Base-by-base conservation (phyloP, 2,797 vertebrate species). In the Acipenser oxyrinchus region DNA sequence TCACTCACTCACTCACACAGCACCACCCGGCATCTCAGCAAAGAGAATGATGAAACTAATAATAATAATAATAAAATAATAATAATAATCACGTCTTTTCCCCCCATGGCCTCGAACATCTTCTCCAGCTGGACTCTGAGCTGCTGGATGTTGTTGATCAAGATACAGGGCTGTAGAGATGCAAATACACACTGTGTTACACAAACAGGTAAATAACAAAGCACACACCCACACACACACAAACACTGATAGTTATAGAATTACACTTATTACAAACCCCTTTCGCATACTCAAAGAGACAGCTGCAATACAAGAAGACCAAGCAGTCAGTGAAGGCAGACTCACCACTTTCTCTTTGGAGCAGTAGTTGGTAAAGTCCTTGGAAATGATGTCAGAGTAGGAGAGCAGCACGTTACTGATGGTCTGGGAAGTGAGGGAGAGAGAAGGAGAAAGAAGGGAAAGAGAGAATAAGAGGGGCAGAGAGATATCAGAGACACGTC, bases 31-130 rank as follows among this genome's bases (percentile, higher is more conserved):
- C 15, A 18, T 18, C 15, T 1, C 15, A 18, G 15, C 15, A 18
- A 18, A 18, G 1, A n/a, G n/a, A n/a, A 18, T 18, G 15, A 18
- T 18, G 15, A 18, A 1, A 18, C 1, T 18, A 18, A 18, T 18
- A 18, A 18, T 18, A 18, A 18, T 18, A 18, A 18, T 48, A 60
- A 10, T 18, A 66, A 23, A 61, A 61, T 37, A 61, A 61, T 13
- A 61, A 62, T 37, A 37, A 37, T 18, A 89, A 92, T 69, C 71
- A 96, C 95, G 48, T 94, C 88, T 87, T 95, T 97, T 37, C 95
- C 95, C 74, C 95, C 95, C 95, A 98, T 98, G 73, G 94, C 95
- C 79, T 98, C 95, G 60, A 98, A 98, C 95, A 98, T 98, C 87
- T 97, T 98, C 86, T 98, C 95, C 6, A 98, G 79, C 81, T 98